Conservation (phyloP, 2,888 invertebrate species). For the Eucera pruinosa region DNA sequence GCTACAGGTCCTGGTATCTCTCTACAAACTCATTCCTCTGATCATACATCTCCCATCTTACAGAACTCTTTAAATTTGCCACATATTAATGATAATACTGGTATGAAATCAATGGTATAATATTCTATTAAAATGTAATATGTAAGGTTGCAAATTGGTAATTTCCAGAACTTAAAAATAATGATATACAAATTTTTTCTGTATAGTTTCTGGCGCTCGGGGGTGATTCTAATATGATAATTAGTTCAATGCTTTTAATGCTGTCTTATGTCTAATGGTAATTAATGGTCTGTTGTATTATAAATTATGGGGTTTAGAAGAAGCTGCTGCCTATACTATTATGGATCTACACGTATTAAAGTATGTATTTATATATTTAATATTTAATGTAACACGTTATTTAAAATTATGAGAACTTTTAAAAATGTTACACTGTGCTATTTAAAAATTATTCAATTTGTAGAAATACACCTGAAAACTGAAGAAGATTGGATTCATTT, state of each 20-base stretch:
- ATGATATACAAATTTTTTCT: constrained; percentile 1
- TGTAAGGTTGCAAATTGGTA: constrained; percentile 1
- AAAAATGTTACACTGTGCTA: too few relatives aligned
- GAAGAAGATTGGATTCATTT: constrained; percentile 93
- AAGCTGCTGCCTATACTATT: constrained; percentile 85
- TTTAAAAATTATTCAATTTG: constrained; percentile 54
- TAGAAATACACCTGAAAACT: constrained; percentile 89
- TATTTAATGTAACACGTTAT: constrained; percentile 1
- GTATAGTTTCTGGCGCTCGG: constrained; percentile 70
- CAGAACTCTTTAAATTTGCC: constrained; percentile 76
- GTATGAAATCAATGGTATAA: constrained; percentile 36
- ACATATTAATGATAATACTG: constrained; percentile 72
- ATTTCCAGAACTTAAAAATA: neutral
- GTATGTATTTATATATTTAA: constrained; percentile 78
- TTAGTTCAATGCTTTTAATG: constrained; percentile 86
- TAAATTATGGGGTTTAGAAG: constrained; percentile 91
- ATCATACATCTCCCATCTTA: constrained; percentile 76
- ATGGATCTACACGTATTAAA: constrained; percentile 86
- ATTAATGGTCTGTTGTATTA: constrained; percentile 93
- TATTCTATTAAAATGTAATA: constrained; percentile 9
- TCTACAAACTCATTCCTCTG: constrained; percentile 77
- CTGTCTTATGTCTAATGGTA: constrained; percentile 87
- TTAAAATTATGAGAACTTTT: too few relatives aligned
- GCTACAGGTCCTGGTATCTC: constrained; percentile 71
- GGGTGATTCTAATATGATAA: constrained; percentile 77